Base-by-base conservation (phyloP, 2,888 invertebrate species). In the Chromoteleia sp. region DNA sequence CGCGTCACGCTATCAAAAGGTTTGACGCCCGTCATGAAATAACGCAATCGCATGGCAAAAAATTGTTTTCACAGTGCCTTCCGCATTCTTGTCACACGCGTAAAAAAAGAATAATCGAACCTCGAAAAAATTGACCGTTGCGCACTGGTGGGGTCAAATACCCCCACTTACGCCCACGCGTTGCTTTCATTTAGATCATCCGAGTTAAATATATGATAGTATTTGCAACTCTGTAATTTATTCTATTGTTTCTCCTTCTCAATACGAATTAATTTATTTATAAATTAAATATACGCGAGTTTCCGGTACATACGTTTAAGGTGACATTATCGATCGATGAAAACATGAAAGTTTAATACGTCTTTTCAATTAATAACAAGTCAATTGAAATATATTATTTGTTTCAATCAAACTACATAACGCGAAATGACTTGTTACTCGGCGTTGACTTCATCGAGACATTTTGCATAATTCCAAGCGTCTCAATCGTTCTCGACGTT, bases 171-270 rank as follows among this genome's bases (percentile, higher is more conserved):
- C 73, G 12, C 63, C 63, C 54, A 63, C 73, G 54, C 63, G 15
- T 2, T 29, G 50, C 59, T 12, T 48, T 59, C 43, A 39, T 68
- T 68, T 54, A 54, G 54, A 56, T 68, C 30, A 36, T 5, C 48
- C 59, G 33, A n/a, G 4, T 59, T 50, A 36, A 50, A 52, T 50
- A 17, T 52, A 39, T 50, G 59, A 68, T 68, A 59, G 50, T 50
- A 41, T 45, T 70, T 33, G 50, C 52, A 30, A 50, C 39, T 52
- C 52, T 54, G 36, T 56, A 74, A 74, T 74, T 74, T 74, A 63
- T 63, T 54, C 54, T 30, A 74, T 54, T 63, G 54, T 74, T 52
- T 43, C 41, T 43, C 29, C 12, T 43, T 59, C 63, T 54, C 15
- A 30, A 7, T 15, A 0, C 41, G 7, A 3, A 5, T 39, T 14